These are phyloP conservation scores for Manis pentadactyla DNA, from an alignment of 2,797 vertebrate genomes.

Conservation along the genomic window DNA sequence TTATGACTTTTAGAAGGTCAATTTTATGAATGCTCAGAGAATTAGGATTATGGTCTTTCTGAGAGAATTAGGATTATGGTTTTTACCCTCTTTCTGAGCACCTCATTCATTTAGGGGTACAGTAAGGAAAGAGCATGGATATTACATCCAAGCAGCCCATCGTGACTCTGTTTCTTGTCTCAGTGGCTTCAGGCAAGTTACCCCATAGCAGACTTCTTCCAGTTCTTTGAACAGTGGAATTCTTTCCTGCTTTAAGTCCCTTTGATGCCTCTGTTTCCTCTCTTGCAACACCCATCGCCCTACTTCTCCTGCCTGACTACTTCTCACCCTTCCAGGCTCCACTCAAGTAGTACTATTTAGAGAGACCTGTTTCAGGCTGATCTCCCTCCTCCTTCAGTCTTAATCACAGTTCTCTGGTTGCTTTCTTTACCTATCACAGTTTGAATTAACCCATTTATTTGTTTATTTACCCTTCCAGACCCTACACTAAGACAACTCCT, in stretches of 20 bases:
- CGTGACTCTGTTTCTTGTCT: not conserved
- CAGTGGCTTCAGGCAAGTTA: not conserved
- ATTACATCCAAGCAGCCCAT: not conserved
- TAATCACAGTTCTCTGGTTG: not conserved
- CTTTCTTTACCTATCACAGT: not conserved
- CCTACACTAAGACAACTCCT: not conserved
- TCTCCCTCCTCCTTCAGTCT: not conserved
- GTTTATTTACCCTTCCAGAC: not conserved
- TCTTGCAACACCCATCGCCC: fast-evolving
- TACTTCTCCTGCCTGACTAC: not conserved
- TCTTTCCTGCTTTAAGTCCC: not conserved
- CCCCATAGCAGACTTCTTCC: not conserved
- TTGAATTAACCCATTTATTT: not conserved
- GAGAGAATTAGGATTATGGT: not conserved
- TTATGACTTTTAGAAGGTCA: not conserved
- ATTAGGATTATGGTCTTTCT: not conserved
- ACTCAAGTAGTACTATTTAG: not conserved
- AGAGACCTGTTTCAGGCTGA: not conserved
- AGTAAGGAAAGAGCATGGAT: not conserved
- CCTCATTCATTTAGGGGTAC: not conserved
- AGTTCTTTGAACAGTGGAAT: not conserved
- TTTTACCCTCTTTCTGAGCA: not conserved
- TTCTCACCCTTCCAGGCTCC: not conserved
- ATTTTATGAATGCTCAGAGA: not conserved
- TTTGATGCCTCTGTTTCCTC: not conserved